Conservation (phyloP, 2,797 vertebrate genomes). For the Cossypha polioptera region DNA sequence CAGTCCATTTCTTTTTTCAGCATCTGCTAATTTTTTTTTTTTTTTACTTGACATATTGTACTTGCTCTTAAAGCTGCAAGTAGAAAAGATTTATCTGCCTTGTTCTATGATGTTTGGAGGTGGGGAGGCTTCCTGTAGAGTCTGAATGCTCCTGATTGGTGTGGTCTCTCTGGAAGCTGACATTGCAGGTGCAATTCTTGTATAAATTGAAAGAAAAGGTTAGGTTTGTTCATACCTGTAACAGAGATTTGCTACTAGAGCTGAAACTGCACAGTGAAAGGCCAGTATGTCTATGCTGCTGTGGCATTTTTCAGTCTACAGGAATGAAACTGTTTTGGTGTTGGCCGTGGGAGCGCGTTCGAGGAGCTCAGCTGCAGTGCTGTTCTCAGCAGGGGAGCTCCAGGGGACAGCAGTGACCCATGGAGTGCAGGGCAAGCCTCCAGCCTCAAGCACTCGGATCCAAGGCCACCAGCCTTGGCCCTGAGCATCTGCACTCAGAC, state of each 20-base stretch:
- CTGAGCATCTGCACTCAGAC: not conserved
- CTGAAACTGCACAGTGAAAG: not conserved
- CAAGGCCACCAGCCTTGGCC: not conserved
- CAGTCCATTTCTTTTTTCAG: not conserved
- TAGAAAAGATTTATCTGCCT: not conserved
- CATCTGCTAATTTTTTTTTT: not conserved
- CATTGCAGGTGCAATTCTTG: fast-evolving
- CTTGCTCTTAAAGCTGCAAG: not conserved
- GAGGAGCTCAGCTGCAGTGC: not conserved
- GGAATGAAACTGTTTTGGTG: not conserved
- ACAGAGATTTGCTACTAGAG: not conserved
- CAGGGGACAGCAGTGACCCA: fast-evolving
- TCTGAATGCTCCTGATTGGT: not conserved
- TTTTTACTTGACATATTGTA: not conserved
- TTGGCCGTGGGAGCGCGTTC: fast-evolving
- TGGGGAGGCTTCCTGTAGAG: not conserved
- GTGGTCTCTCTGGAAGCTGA: not conserved
- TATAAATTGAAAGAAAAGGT: not conserved
- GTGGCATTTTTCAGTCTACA: not conserved
- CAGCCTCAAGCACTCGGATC: not conserved
- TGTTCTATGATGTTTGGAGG: not conserved
- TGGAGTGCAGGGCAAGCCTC: not conserved
- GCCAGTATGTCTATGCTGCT: not conserved
- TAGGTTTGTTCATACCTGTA: not conserved
- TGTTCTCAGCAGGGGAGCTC: not conserved